Conservation (phyloP, 2,113 vertebrate species). For the Origma solitaria region DNA sequence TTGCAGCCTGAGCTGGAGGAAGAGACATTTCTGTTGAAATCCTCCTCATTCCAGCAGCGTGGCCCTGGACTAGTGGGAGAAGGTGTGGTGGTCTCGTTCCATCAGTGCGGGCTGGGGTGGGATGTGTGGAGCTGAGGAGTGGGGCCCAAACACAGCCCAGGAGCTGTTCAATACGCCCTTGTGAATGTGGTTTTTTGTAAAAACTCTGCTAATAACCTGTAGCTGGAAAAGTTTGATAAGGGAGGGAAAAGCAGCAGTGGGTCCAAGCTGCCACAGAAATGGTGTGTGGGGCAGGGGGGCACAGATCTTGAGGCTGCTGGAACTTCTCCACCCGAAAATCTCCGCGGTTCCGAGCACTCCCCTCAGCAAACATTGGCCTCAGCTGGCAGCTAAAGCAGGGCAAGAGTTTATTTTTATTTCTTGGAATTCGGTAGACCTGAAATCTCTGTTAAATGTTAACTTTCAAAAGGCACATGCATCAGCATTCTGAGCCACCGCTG, state of each 20-base stretch:
- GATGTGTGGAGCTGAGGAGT: neutral
- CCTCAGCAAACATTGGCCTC: conserved; percentile 50
- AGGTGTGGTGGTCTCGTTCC: neutral
- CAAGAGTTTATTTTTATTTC: conserved; percentile 71
- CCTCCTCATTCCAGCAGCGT: neutral
- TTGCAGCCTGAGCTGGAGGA: neutral
- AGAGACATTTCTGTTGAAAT: neutral
- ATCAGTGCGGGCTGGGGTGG: fast-evolving
- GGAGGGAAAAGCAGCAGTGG: neutral
- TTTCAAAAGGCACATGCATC: conserved; percentile 61
- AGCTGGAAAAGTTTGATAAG: neutral
- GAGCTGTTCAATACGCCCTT: neutral
- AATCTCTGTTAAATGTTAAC: conserved; percentile 77
- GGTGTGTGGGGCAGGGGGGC: neutral
- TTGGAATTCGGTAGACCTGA: conserved; percentile 70
- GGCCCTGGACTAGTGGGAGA: neutral
- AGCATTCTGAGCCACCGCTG: conserved; percentile 43
- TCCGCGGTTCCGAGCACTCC: neutral
- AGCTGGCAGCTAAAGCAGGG: conserved; percentile 53
- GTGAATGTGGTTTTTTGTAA: neutral
- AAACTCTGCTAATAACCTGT: neutral
- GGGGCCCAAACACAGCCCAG: neutral
- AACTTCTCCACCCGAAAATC: neutral
- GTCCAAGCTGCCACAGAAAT: neutral
- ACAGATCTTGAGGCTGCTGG: neutral